A percentile compares a stretch with the other conserved stretches of the same genome.
phyloP scores from a whole-genome alignment of 2,797 vertebrate genomes.

The Trematomus bernacchii region DNA sequence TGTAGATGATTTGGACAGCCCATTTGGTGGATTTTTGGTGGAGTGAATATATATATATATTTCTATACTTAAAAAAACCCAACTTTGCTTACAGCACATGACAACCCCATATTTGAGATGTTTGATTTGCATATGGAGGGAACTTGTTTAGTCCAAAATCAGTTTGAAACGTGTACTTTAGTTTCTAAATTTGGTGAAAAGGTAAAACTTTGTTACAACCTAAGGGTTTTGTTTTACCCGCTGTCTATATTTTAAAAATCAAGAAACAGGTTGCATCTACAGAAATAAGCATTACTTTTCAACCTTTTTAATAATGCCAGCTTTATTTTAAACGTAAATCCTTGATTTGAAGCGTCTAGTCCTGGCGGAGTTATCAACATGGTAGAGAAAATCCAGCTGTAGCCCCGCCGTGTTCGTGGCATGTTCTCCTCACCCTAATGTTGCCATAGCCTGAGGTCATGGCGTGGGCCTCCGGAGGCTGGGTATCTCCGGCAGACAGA shows the following conservation, averaged over 20 bases:
- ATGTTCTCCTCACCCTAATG: constrained; percentile 45
- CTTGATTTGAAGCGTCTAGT: constrained; percentile 1
- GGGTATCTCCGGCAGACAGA: constrained; percentile 88
- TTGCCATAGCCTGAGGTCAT: constrained; percentile 67
- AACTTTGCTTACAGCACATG: not conserved
- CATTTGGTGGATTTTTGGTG: not conserved
- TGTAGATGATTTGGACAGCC: no score
- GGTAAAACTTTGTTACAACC: not conserved
- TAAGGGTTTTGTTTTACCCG: not conserved
- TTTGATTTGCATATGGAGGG: not conserved
- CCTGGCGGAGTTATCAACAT: constrained; percentile 27
- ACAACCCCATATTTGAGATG: not conserved
- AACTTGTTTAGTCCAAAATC: not conserved
- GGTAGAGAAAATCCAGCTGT: constrained; percentile 32
- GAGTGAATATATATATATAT: not conserved
- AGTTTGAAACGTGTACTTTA: not conserved
- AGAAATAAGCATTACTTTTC: not conserved
- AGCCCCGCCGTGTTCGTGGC: constrained; percentile 24
- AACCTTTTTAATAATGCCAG: no score
- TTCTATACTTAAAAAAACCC: not conserved
- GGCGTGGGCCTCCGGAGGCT: constrained; percentile 86
- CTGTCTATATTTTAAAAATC: not conserved
- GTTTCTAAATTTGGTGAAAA: not conserved
- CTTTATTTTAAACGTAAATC: not conserved
- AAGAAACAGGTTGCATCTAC: not conserved